Base-by-base conservation (phyloP, 2,797 vertebrate genomes). In the Dermochelys coriacea region DNA sequence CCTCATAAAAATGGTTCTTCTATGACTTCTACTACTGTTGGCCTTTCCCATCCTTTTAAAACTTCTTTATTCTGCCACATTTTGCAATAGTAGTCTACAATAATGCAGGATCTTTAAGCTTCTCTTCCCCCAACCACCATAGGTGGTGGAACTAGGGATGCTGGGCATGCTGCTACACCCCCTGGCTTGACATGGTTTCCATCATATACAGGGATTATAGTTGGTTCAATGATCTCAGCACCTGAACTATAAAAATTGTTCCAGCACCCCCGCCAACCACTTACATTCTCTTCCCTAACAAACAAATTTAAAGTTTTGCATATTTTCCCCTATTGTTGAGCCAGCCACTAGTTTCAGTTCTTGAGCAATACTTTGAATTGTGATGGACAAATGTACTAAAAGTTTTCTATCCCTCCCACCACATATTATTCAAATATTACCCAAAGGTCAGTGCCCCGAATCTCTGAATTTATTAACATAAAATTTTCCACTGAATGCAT, bases 11-110 rank as follows among this genome's bases (percentile, higher is more conserved):
- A 85, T 85, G 87, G 85, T 89, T 86, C 93, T 54, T 91, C 84
- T 90, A 84, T 57, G 12, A 47, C 49, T 87, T 82, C 82, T 57
- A 51, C 12, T n/a, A 80, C 78, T 85, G 52, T 80, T 93, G 88
- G 91, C 83, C 88, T 97, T 97, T 92, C 71, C 41, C 3, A 34
- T 86, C n/a, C 85, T 37, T 87, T 97, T 82, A 74, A 85, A 54
- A 27, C 47, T 91, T 47, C 87, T 75, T 96, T 88, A 89, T 86
- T 93, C 81, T 94, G 88, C 90, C 88, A 87, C 61, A 89, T 47
- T 80, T 16, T 82, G 12, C 64, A 85, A 59, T 45, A 64, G 47
- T 75, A 91, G 41, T 74, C 71, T 41, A 27, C 10, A 25, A 84
- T 54, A 84, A 29, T 80, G 45, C 8, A 3, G 88, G 88, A 45